phyloP scores from a whole-genome alignment of 2,113 vertebrate genomes.

The Circaetus gallicus region DNA sequence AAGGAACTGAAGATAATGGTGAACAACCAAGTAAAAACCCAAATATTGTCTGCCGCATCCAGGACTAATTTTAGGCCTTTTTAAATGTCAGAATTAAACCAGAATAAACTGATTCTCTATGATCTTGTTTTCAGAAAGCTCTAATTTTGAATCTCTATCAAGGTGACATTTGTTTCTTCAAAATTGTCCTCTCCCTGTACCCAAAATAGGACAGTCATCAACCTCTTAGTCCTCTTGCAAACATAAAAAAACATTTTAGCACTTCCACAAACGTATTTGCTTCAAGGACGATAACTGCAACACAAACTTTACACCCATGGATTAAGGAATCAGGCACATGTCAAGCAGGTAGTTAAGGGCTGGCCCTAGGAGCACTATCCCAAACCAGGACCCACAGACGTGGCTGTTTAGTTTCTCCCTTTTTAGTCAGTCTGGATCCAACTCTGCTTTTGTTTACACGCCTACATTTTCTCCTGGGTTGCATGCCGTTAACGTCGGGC shows the following conservation, averaged over 20 bases:
- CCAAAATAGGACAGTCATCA: background rate
- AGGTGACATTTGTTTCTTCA: background rate
- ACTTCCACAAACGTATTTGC: background rate
- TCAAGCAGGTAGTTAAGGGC: background rate
- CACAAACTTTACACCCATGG: rapidly evolving
- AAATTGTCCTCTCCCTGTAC: background rate
- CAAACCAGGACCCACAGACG: background rate
- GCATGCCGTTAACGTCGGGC: background rate
- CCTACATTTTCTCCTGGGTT: background rate
- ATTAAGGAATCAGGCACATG: background rate
- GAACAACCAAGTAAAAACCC: background rate
- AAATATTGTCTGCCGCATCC: background rate
- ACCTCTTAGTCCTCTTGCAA: background rate
- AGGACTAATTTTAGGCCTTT: background rate
- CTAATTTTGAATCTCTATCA: background rate
- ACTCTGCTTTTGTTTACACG: background rate
- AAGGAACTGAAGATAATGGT: background rate
- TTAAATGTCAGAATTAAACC: background rate
- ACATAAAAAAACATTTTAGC: background rate
- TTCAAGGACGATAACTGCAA: background rate
- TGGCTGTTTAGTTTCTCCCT: background rate
- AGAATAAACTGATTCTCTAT: background rate
- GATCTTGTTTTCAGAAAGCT: background rate
- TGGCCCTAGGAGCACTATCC: background rate
- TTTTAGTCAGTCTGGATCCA: background rate